Evolutionary conservation across 2,113 vertebrate genomes (phyloP), one percentile per base, ranked within the genome.

Genomic region (Leptocoma aspasia): DNA sequence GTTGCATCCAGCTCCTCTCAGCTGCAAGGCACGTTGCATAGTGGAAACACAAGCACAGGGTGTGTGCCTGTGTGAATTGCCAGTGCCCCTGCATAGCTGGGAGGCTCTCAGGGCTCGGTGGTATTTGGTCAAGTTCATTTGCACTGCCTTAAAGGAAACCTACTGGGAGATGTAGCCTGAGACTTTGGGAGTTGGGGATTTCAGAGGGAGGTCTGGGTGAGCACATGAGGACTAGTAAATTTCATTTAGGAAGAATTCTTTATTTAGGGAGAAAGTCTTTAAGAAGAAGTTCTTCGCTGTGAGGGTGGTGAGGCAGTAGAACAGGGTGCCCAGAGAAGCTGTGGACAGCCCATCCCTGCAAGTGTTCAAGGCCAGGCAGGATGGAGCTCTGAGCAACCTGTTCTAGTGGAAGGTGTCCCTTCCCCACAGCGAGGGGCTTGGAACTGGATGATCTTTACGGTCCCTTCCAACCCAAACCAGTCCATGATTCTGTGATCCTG

Each of bases 31-130:
- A 4, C 39, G 72, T 73, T 80, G 72, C 79, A 93, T 57, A 93
- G 65, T 93, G 94, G 89, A 94, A 96, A 91, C 76, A 90, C 88
- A 91, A 92, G 80, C 82, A 49, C 49, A 69, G 92, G 90, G 88
- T 41, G 82, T 59, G 91, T 80, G 81, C 27, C 5, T 39, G 37
- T 9, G 57, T 7, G 68, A 65, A 28, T 63, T 88, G 71, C 60
- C 88, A 78, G 76, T 91, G 59, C 76, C 88, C 85, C 9, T 60
- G 52, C 76, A 94, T 82, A 96, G 87, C 92, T 96, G 79, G 84
- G 82, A 95, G 94, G 90, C 49, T 96, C 90, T 41, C 7, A 1
- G 57, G 53, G 61, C 75, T 79, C 77, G 4, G 1, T 22, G 75
- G 64, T 91, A 93, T 93, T 88, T 83, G 53, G 41, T 86, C 90